A percentile compares a stretch with the other conserved stretches of the same genome.
Evolutionary conservation across 2,797 vertebrate species (phyloP).

Genomic region (Avahi laniger): DNA sequence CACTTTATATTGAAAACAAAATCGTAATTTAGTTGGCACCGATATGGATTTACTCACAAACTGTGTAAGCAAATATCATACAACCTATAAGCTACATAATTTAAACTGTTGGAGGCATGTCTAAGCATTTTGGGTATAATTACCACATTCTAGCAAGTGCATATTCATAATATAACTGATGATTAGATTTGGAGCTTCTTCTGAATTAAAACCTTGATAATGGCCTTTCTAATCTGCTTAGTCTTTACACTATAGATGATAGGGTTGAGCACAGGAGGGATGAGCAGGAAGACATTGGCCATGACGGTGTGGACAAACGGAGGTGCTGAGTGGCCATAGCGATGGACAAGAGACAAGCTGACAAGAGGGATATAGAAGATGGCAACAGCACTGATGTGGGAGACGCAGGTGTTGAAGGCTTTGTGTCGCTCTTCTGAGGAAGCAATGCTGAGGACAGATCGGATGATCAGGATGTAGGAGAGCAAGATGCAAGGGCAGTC

Average conservation of each 20-base stretch:
- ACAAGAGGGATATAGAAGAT: conserved; percentile 72
- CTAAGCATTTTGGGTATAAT: background rate
- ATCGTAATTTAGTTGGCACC: background rate
- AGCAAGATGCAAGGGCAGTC: conserved; percentile 73
- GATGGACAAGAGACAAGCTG: conserved; percentile 72
- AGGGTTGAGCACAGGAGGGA: conserved; percentile 80
- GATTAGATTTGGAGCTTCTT: conserved; percentile 18
- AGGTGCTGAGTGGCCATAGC: conserved; percentile 66
- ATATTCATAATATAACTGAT: background rate
- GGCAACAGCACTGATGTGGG: conserved; percentile 65
- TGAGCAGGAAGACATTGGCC: conserved; percentile 75
- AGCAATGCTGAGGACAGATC: conserved; percentile 64
- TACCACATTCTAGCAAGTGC: background rate
- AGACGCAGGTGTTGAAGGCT: conserved; percentile 68
- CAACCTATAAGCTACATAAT: background rate
- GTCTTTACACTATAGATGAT: conserved; percentile 80
- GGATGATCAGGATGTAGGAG: conserved; percentile 76
- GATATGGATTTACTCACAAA: background rate
- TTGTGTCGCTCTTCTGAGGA: conserved; percentile 54
- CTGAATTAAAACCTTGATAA: conserved; percentile 57
- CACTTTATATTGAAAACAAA: conserved; percentile 9
- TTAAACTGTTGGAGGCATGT: background rate
- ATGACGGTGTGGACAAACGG: conserved; percentile 66
- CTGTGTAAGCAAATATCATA: background rate
- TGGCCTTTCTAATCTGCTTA: conserved; percentile 72